Evolutionary conservation across 2,888 invertebrate genomes (phyloP).

Genomic region (Blera fallax): DNA sequence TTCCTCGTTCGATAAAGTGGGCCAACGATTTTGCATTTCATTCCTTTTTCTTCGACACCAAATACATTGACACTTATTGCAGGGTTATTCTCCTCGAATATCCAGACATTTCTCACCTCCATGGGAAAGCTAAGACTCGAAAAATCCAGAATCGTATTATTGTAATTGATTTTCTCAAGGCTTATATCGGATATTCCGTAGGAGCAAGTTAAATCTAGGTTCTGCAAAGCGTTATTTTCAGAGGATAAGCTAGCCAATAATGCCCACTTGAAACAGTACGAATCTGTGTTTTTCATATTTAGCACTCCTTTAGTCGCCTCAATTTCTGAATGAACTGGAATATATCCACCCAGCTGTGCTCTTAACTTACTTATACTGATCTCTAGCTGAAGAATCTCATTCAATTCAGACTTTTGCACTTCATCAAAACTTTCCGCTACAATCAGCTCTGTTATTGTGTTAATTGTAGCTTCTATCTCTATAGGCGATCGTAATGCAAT

Average conservation of each 20-base stretch:
- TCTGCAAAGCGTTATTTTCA: neutral
- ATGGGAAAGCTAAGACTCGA: neutral
- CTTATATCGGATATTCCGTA: neutral
- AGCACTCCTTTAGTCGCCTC: neutral
- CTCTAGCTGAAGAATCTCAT: neutral
- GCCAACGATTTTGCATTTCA: neutral
- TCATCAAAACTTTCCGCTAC: neutral
- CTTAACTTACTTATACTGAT: neutral
- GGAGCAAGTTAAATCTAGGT: neutral
- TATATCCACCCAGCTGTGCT: neutral
- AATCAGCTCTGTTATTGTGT: neutral
- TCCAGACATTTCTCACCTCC: neutral
- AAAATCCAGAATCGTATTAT: neutral
- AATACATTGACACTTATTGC: neutral
- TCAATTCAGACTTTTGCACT: neutral
- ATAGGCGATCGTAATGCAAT: neutral
- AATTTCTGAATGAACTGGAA: neutral
- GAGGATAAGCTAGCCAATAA: neutral
- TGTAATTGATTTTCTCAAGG: neutral
- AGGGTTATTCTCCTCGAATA: neutral
- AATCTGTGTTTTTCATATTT: neutral
- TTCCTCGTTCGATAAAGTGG: neutral
- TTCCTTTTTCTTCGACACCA: neutral
- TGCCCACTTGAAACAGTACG: conserved; percentile 14
- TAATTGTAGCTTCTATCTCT: neutral